Evolutionary conservation across 2,888 invertebrate species (phyloP).

Genomic region (Leptinotarsa haldemani): DNA sequence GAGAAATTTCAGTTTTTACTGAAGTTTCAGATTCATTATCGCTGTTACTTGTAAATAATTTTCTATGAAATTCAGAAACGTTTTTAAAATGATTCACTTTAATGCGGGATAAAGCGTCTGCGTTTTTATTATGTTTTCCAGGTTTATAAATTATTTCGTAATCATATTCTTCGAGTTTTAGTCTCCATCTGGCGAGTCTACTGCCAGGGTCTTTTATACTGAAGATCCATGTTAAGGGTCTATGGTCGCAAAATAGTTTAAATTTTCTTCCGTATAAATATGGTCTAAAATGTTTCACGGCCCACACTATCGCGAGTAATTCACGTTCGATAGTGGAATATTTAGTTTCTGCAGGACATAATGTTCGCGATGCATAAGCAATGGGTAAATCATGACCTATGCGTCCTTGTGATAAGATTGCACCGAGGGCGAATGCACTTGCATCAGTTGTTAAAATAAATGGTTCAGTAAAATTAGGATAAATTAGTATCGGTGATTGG

Average conservation of each 20-base stretch:
- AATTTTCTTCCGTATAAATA: constrained; percentile 6
- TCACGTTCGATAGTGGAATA: background rate
- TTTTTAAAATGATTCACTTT: background rate
- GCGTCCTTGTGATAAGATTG: background rate
- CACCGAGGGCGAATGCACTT: background rate
- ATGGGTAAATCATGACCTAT: background rate
- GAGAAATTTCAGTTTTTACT: background rate
- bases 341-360: background rate
- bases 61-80: background rate
- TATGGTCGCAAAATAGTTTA: background rate
- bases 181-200: background rate
- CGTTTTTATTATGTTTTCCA: background rate
- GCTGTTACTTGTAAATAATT: background rate
- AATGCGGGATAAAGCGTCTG: background rate
- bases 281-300: no score
- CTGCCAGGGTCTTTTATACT: constrained; percentile 2
- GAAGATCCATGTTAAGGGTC: background rate
- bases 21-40: background rate
- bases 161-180: constrained; percentile 1
- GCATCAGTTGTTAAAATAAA: constrained; percentile 33
- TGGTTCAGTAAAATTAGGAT: constrained; percentile 31
- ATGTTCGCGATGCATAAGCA: constrained; percentile 2
- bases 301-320: background rate
- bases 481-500: constrained; percentile 16
- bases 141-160: background rate